Evolutionary conservation across 2,888 invertebrate genomes (phyloP).

Genomic region (Orthosia cruda): DNA sequence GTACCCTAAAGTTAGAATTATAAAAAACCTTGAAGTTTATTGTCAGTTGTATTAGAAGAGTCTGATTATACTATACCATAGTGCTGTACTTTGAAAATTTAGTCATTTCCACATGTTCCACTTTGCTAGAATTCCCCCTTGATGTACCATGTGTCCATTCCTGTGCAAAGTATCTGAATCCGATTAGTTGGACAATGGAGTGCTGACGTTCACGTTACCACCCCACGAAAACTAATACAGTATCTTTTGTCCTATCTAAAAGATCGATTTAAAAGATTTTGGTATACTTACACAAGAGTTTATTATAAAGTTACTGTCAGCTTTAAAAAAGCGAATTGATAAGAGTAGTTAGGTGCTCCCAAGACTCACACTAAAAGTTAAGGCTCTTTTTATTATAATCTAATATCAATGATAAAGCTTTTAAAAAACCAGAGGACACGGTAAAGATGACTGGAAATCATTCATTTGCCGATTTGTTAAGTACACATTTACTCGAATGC

Average conservation of each 20-base stretch:
- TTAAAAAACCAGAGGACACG: neutral
- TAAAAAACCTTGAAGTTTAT: neutral
- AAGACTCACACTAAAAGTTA: neutral
- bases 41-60: conserved; percentile 1
- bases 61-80: neutral
- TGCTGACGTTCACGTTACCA: conserved; percentile 27
- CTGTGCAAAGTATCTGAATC: conserved; percentile 48
- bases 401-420: conserved; percentile 27
- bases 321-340: conserved; percentile 39
- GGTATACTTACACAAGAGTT: neutral
- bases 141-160: conserved; percentile 43
- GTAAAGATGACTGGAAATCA: conserved; percentile 1
- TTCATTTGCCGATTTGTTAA: conserved; percentile 3
- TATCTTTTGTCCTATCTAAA: conserved; percentile 37
- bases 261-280: conserved; percentile 27
- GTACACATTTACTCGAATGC: neutral
- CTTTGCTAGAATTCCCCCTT: conserved; percentile 1
- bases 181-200: conserved; percentile 36
- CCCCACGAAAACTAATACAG: neutral
- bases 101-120: conserved; percentile 6
- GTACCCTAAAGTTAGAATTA: no score
- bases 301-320: conserved; percentile 1
- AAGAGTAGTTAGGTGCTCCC: conserved; percentile 8
- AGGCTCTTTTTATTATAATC: neutral
- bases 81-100: conserved; percentile 5